Base-by-base conservation (phyloP, 2,888 invertebrate species). In the Troglohyphantes excavatus region DNA sequence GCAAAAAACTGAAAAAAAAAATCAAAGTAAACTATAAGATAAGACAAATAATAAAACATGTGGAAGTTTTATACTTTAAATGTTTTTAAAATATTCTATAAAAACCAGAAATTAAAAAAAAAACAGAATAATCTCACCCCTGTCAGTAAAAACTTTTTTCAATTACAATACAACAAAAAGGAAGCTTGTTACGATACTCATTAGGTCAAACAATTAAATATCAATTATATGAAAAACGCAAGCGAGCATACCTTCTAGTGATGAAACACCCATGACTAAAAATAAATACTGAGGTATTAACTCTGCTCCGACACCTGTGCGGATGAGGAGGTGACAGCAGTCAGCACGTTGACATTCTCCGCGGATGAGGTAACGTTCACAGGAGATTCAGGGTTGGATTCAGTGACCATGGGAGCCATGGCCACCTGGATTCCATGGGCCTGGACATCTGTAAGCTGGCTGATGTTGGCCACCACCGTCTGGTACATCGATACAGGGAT, bases 401-500 rank as follows among this genome's bases (percentile, higher is more conserved):
- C 93, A 0, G 93, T 92, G 23, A 93, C 92, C 39, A 92, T 90
- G 2, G 93, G 92, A 33, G 93, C 92, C 93, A 93, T 93, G 43
- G 93, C 92, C 84, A 93, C 92, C 90, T 93, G 93, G 43, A 92
- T 91, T 21, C 91, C 91, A 63, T 91, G 91, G 26, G 85, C 91
- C 75, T 92, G 92, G 29, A 76, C 90, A 61, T 90, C 91, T 11
- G 83, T 90, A 46, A 92, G 87, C 63, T 92, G 92, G 23, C 92
- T 91, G 59, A 92, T 91, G 70, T 92, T 92, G n/a, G 98, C 97
- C 93, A 98, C 97, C 95, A 98, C 98, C 90, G 97, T 97, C 94
- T 98, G 98, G 95, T 98, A 98, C 96, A 98, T 97, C 91, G 97
- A 97, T 91, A 98, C 97, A 84, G 98, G 98, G 92, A 98, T 97